These are phyloP conservation scores for Chloroceryle aenea DNA, from an alignment of 2,113 vertebrate genomes.

Conservation along the genomic window DNA sequence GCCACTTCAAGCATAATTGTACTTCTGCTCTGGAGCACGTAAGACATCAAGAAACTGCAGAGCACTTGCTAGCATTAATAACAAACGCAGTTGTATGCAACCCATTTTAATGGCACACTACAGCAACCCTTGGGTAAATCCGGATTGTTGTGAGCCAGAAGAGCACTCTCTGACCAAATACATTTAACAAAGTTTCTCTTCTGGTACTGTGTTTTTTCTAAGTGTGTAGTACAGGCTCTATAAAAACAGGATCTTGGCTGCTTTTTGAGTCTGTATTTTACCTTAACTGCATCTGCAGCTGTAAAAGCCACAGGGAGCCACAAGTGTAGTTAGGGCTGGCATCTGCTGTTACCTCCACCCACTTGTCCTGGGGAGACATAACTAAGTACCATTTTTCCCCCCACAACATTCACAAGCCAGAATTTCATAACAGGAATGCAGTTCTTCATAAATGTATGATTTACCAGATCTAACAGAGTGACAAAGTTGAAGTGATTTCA, in stretches of 20 bases:
- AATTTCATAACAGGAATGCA: not conserved
- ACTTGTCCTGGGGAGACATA: not conserved
- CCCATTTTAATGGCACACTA: not conserved
- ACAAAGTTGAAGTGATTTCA: not conserved
- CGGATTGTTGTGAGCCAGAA: not conserved
- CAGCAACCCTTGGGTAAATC: not conserved
- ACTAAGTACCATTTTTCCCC: not conserved
- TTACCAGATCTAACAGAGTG: not conserved
- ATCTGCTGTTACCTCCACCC: not conserved
- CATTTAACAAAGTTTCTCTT: not conserved
- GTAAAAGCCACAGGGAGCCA: not conserved
- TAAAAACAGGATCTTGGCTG: not conserved
- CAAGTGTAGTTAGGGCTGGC: not conserved
- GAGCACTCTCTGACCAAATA: not conserved
- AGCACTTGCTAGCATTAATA: not conserved
- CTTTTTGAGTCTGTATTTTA: not conserved
- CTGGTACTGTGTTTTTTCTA: not conserved
- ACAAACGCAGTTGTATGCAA: accelerated
- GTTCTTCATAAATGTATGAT: not conserved
- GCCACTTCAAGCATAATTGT: not conserved
- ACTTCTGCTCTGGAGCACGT: not conserved
- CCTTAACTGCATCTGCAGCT: not conserved
- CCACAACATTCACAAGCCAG: not conserved
- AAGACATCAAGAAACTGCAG: not conserved
- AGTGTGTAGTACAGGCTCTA: not conserved